A percentile compares a stretch with the other conserved stretches of the same genome.
Conservation (phyloP, 1,140 invertebrate genomes). For the Zaprionus kolodkinae region DNA sequence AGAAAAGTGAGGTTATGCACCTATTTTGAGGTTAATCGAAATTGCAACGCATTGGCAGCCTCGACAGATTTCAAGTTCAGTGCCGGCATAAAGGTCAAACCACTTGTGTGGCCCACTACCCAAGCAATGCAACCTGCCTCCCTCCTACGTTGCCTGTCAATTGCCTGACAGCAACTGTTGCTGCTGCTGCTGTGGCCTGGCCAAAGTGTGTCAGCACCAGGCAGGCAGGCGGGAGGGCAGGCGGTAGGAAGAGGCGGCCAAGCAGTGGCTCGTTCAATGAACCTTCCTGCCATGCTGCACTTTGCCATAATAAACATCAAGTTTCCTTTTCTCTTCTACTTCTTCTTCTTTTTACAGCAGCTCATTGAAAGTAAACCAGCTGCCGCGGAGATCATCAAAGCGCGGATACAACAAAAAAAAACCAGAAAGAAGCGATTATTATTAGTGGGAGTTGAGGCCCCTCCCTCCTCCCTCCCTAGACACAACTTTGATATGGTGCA, state of each 20-base stretch:
- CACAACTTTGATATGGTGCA: slow-evolving; percentile 17
- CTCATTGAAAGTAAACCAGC: slow-evolving; percentile 64
- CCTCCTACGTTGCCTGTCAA: slow-evolving; percentile 42
- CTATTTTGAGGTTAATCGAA: slow-evolving; percentile 53
- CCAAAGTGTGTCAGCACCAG: slow-evolving; percentile 76
- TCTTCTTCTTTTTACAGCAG: slow-evolving; percentile 44
- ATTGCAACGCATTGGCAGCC: slow-evolving; percentile 33
- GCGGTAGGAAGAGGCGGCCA: too few species aligned
- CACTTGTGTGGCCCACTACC: slow-evolving; percentile 71
- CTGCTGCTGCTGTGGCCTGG: slow-evolving; percentile 41
- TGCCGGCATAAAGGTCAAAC: slow-evolving; percentile 69
- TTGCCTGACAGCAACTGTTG: slow-evolving; percentile 50
- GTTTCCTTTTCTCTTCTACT: slow-evolving; percentile 23
- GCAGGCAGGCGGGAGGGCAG: not conserved
- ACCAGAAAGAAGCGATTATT: slow-evolving; percentile 39
- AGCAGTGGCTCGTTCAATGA: slow-evolving; percentile 65
- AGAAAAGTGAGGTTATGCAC: slow-evolving; percentile 21
- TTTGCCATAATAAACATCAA: slow-evolving; percentile 74
- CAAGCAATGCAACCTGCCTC: not conserved
- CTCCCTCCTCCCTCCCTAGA: slow-evolving; percentile 32
- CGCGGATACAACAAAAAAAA: slow-evolving; percentile 7
- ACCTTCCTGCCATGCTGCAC: slow-evolving; percentile 51
- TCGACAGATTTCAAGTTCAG: slow-evolving; percentile 67
- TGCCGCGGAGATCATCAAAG: slow-evolving; percentile 61
- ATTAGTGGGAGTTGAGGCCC: slow-evolving; percentile 68